Evolutionary conservation across 2,888 invertebrate genomes (phyloP).

Genomic region (Lithophane semibrunnea): DNA sequence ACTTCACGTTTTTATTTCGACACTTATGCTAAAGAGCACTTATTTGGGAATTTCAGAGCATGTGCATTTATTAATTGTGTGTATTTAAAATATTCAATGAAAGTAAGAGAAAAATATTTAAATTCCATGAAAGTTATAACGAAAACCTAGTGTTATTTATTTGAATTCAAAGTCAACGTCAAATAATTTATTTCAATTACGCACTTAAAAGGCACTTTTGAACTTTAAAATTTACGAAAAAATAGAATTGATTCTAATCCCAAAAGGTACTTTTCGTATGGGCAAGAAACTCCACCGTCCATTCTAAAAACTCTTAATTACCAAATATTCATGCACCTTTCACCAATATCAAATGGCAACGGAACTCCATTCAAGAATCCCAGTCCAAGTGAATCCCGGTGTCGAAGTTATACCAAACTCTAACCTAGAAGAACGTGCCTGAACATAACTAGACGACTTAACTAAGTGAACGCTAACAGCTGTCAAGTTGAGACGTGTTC

Average conservation of each 20-base stretch:
- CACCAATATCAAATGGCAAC: background rate
- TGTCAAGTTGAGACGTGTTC: conserved; percentile 59
- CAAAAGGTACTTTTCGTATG: too few species aligned
- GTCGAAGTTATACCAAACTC: conserved; percentile 39
- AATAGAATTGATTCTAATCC: too few species aligned
- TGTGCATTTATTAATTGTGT: background rate
- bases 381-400: conserved; percentile 22
- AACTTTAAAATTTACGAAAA: too few species aligned
- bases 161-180: too few species aligned
- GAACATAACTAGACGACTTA: conserved; percentile 74
- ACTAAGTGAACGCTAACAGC: conserved; percentile 64
- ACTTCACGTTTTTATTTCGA: background rate
- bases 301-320: too few species aligned
- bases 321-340: background rate
- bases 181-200: too few species aligned
- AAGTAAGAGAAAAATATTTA: background rate
- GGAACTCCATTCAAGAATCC: background rate
- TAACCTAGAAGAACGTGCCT: conserved; percentile 65
- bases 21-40: background rate
- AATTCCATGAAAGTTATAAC: background rate
- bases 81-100: background rate
- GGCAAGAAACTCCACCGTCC: too few species aligned
- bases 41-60: background rate
- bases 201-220: too few species aligned
- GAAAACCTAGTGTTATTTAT: background rate